Base-by-base conservation (phyloP, 2,888 invertebrate genomes). In the Tiliacea aurago region DNA sequence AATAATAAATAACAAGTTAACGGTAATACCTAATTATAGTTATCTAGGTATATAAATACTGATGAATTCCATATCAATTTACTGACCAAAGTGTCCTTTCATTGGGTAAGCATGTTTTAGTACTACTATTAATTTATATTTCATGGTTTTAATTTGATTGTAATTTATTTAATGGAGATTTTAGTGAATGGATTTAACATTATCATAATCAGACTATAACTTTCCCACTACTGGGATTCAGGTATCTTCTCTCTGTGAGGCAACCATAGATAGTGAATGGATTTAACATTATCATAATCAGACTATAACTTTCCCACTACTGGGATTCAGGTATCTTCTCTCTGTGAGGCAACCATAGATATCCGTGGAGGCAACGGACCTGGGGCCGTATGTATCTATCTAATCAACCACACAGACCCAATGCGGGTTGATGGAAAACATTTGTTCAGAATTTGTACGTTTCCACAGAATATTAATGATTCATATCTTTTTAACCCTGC, bases 41-140 rank as follows among this genome's bases (percentile, higher is more conserved):
- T 28, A 3, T 3, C 28, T 28, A 28, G 2, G 3, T 15, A 23
- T 79, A 83, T 83, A 80, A 58, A 78, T 66, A 55, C 56, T 51
- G 65, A 59, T 7, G 13, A 63, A 56, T 56, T 72, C 49, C 47
- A 58, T 33, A 72, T 64, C 5, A 81, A 43, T 63, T 73, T 23
- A 73, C 58, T 15, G 9, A 63, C 64, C 23, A 28, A 51, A 55
- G 20, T 7, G 56, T 20, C 5, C 43, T n/a, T 23, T 20, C 49
- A 37, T 55, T 13, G n/a, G 79, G 80, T 80, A 83, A 80, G 80
- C 64, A 37, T 49, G 20, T 66, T 55, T 4, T 4, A n/a, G 13
- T 49, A 49, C 9, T 63, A 56, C 23, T 20, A 15, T n/a, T n/a
- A n/a, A n/a, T 15, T 53, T 6, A 6, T 53, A 28, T 41, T 58